Conservation (phyloP, 2,888 invertebrate species). For the Escarpia spicata region DNA sequence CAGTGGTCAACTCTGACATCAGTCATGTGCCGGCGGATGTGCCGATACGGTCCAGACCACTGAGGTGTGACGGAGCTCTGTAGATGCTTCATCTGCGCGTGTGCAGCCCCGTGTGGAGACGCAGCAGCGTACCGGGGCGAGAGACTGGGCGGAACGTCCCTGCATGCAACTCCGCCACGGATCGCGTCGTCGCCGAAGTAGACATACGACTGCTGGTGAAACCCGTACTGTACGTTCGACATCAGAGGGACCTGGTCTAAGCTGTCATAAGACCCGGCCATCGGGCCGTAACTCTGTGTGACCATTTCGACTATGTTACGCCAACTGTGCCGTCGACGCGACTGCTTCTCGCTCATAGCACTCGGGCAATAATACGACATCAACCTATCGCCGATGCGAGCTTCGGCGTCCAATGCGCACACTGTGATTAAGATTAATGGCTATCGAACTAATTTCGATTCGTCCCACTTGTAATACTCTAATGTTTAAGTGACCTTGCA, state of each 20-base stretch:
- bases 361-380: background rate
- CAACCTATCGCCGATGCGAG: background rate
- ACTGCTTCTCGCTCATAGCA: background rate
- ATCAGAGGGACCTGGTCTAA: background rate
- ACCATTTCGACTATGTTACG: background rate
- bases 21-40: background rate
- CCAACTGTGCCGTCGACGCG: background rate
- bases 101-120: background rate
- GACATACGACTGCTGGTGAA: background rate
- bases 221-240: background rate
- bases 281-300: background rate
- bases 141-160: background rate
- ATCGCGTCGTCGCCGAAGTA: background rate
- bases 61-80: background rate
- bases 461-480: background rate
- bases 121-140: background rate
- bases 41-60: background rate
- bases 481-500: background rate
- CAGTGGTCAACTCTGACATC: background rate
- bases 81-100: background rate
- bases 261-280: background rate
- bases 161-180: background rate
- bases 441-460: background rate
- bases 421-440: slow-evolving; percentile 10
- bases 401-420: background rate